Conservation (phyloP, 2,797 vertebrate genomes). For the Dendrocincla tyrannina region DNA sequence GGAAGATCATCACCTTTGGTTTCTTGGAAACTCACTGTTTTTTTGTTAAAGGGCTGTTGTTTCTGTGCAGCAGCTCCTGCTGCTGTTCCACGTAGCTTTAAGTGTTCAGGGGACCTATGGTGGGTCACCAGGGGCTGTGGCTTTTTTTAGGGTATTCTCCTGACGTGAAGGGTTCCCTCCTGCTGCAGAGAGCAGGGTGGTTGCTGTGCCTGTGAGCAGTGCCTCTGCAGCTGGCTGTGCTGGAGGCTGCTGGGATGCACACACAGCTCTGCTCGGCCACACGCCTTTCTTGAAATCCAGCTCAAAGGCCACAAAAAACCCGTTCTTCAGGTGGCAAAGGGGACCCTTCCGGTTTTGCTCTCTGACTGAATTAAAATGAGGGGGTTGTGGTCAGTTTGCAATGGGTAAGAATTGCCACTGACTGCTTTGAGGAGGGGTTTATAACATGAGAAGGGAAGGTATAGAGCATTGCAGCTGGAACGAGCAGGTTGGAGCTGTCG, state of each 20-base stretch:
- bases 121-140: neutral
- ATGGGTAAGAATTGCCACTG: neutral
- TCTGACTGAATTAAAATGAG: neutral
- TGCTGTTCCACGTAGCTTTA: neutral
- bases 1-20: neutral
- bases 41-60: neutral
- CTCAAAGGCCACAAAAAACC: accelerated
- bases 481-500: neutral
- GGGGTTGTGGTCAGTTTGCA: neutral
- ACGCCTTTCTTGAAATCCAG: neutral
- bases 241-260: neutral
- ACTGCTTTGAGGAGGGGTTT: neutral
- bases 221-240: neutral
- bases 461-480: neutral
- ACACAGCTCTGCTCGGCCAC: neutral
- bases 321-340: neutral
- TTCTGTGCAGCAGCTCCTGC: neutral
- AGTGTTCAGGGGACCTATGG: accelerated
- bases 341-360: neutral
- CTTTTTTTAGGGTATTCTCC: neutral
- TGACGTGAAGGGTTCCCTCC: neutral
- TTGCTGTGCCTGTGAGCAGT: neutral
- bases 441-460: neutral
- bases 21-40: neutral
- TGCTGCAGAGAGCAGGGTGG: neutral